A percentile compares a stretch with the other conserved stretches of the same genome.
These are phyloP conservation scores for Hipposideros armiger DNA, from an alignment of 2,113 vertebrate genomes.

Conservation along the genomic window DNA sequence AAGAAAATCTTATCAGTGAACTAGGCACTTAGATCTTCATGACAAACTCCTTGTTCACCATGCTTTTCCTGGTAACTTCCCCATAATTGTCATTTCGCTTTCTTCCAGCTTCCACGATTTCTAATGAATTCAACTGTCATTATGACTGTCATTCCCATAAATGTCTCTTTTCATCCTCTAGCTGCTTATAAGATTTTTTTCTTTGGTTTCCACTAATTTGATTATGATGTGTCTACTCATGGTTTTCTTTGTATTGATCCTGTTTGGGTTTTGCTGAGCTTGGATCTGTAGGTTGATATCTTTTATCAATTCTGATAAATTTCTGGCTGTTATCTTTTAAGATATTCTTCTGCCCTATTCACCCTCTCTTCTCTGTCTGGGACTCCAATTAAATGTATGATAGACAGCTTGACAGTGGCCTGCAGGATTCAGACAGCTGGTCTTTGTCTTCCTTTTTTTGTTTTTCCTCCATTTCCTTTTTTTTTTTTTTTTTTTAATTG, in stretches of 20 bases:
- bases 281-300: not conserved
- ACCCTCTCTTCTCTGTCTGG: not conserved
- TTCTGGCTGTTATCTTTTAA: not conserved
- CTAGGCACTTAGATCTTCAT: not conserved
- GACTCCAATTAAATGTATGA: accelerated
- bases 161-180: not conserved
- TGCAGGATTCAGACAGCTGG: not conserved
- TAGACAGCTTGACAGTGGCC: too few relatives aligned
- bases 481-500: not conserved
- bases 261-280: not conserved
- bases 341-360: not conserved
- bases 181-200: slow-evolving; percentile 2
- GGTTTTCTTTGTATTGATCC: not conserved
- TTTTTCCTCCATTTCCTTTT: not conserved
- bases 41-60: not conserved
- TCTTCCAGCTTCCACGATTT: not conserved
- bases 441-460: not conserved
- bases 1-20: not conserved
- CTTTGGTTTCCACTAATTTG: not conserved
- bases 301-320: not conserved
- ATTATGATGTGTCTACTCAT: not conserved
- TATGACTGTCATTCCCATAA: not conserved
- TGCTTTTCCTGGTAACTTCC: not conserved
- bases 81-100: not conserved
- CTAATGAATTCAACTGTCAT: not conserved